Evolutionary conservation across 2,113 vertebrate species (phyloP), one percentile per base, ranked within the genome.

Genomic region (Xiphias gladius): DNA sequence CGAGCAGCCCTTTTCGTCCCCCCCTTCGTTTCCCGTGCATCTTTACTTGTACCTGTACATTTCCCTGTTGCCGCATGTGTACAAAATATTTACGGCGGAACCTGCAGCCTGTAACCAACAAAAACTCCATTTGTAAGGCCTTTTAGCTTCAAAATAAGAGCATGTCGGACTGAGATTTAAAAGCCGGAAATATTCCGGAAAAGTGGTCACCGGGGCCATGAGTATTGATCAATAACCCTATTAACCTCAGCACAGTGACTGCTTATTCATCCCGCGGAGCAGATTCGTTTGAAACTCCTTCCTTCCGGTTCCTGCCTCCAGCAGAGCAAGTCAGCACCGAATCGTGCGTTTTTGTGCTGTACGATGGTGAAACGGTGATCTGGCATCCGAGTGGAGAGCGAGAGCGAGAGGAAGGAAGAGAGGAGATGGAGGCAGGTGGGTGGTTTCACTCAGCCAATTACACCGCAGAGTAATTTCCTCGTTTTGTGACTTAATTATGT

Each of bases 401-500:
- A 43, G 59, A 52, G 20, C 13, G 6, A 67, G 32, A 35, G 10
- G 10, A 13, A 67, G 32, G 35, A 5, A 28, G 46, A 69, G 54
- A 75, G 87, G 50, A 72, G 85, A 78, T 58, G 85, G 17, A 69
- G 75, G 76, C 63, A 79, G 86, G 80, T 73, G 86, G 88, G 82
- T 9, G 72, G 73, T 17, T 83, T 68, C 67, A 55, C 66, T 78
- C 63, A 79, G 86, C 79, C 76, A 82, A 87, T 91, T 90, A 89
- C 58, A 22, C 67, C 19, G 4, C 30, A 0, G 3, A 82, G 73
- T 90, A 50, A 91, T 90, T 91, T 90, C 88, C 88, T 89, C 37
- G 2, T 89, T 88, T n/a, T 84, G 83, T 88, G 83, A 86, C 79
- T 86, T 89, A 89, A 93, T 90, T 66, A 82, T 67, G 68, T 88